phyloP scores from a whole-genome alignment of 1,140 invertebrate species.

The Sitobion miscanthi region DNA sequence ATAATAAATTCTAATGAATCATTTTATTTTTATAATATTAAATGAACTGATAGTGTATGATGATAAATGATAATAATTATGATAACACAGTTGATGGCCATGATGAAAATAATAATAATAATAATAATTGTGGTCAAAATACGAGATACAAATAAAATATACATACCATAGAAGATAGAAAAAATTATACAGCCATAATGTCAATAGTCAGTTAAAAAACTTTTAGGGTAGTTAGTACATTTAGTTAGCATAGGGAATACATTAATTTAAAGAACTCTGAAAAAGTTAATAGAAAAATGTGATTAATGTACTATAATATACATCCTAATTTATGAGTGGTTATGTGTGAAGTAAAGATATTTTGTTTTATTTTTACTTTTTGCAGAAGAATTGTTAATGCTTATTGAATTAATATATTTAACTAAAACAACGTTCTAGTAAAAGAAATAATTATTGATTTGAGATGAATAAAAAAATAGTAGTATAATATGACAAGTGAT shows the following conservation, averaged over 20 bases:
- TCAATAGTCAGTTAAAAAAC: too few species aligned
- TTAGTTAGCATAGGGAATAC: too few species aligned
- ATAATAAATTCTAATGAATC: background rate
- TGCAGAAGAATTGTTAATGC: background rate
- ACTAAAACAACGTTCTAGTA: background rate
- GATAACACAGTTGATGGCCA: conserved; percentile 12
- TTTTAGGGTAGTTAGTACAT: too few species aligned
- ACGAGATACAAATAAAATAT: background rate
- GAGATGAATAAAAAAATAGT: background rate
- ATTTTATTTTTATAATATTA: background rate
- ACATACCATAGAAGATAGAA: too few species aligned
- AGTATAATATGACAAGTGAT: too few species aligned
- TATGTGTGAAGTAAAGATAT: background rate
- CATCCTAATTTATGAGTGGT: too few species aligned
- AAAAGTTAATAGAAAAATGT: too few species aligned
- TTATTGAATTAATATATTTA: background rate
- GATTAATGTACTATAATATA: too few species aligned
- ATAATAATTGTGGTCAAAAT: background rate
- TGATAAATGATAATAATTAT: conserved; percentile 7
- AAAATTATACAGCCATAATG: too few species aligned
- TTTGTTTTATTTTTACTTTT: background rate
- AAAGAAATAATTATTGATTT: background rate
- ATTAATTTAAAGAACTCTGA: too few species aligned
- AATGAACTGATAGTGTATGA: background rate
- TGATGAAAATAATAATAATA: background rate